phyloP scores from a whole-genome alignment of 92 coral and sea anemone species.

The Galaxea fascicularis region DNA sequence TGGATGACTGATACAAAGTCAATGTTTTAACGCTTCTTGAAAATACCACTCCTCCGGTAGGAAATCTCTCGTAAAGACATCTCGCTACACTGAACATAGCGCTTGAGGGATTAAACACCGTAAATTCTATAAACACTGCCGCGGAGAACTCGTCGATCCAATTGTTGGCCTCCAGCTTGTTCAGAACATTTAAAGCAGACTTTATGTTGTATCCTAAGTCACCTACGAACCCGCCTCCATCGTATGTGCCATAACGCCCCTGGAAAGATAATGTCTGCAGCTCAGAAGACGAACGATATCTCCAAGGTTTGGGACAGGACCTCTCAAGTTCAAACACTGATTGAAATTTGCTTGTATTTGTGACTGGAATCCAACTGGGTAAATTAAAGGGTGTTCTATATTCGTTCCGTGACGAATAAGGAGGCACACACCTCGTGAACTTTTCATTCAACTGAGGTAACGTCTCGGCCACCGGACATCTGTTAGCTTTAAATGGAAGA shows the following conservation, averaged over 20 bases:
- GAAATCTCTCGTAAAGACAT: constrained; percentile 74
- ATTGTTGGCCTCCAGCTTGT: constrained; percentile 51
- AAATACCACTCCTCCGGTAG: constrained; percentile 73
- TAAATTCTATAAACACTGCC: constrained; percentile 78
- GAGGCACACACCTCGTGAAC: constrained; percentile 63
- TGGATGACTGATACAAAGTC: constrained; percentile 68
- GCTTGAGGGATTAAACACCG: constrained; percentile 81
- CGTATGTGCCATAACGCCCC: constrained; percentile 59
- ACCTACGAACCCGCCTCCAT: constrained; percentile 85
- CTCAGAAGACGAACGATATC: constrained; percentile 65
- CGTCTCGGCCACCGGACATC: constrained; percentile 41
- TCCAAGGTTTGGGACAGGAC: constrained; percentile 82
- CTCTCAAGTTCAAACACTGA: constrained; percentile 64
- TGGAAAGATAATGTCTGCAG: constrained; percentile 60
- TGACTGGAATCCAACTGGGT: constrained; percentile 79
- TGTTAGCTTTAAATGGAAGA: constrained; percentile 40
- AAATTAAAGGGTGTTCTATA: constrained; percentile 66
- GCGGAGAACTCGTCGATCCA: constrained; percentile 79
- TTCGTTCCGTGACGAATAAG: constrained; percentile 66
- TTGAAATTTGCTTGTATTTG: constrained; percentile 51
- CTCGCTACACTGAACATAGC: constrained; percentile 72
- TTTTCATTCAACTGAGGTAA: neutral
- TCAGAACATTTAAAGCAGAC: constrained; percentile 63
- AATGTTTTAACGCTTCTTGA: constrained; percentile 58
- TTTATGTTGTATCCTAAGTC: constrained; percentile 81